Evolutionary conservation across 2,888 invertebrate species (phyloP).

Genomic region (Plebejus melissa): DNA sequence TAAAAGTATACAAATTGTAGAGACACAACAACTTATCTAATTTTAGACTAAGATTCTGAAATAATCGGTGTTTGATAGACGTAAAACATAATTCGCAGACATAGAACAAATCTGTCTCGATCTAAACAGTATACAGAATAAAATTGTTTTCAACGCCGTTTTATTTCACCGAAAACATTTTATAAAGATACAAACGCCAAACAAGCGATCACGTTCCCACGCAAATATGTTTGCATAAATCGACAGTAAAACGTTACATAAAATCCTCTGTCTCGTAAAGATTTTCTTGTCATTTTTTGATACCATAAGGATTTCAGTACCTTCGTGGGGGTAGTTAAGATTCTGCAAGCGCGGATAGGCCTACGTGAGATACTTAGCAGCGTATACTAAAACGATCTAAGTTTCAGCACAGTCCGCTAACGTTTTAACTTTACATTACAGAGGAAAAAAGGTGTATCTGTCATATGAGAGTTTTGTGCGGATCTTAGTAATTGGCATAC

Average conservation of each 20-base stretch:
- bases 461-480: background rate
- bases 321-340: slow-evolving; percentile 64
- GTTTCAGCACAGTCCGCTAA: slow-evolving; percentile 18
- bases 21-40: background rate
- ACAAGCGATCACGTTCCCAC: slow-evolving; percentile 8
- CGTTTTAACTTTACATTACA: slow-evolving; percentile 25
- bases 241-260: slow-evolving; percentile 55
- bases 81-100: background rate
- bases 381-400: slow-evolving; percentile 52
- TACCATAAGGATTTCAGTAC: slow-evolving; percentile 62
- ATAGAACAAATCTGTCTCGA: background rate
- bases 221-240: slow-evolving; percentile 54
- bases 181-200: slow-evolving; percentile 13
- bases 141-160: slow-evolving; percentile 7
- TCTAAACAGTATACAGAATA: background rate
- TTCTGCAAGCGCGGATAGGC: slow-evolving; percentile 58
- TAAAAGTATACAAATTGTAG: background rate
- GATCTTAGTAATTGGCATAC: background rate
- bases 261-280: slow-evolving; percentile 48
- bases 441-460: background rate
- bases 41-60: background rate
- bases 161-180: slow-evolving; percentile 22
- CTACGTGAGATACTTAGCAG: slow-evolving; percentile 74
- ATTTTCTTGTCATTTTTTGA: slow-evolving; percentile 52
- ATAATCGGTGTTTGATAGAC: background rate